Evolutionary conservation across 2,888 invertebrate genomes (phyloP).

Genomic region (Chymomyza caudatula): DNA sequence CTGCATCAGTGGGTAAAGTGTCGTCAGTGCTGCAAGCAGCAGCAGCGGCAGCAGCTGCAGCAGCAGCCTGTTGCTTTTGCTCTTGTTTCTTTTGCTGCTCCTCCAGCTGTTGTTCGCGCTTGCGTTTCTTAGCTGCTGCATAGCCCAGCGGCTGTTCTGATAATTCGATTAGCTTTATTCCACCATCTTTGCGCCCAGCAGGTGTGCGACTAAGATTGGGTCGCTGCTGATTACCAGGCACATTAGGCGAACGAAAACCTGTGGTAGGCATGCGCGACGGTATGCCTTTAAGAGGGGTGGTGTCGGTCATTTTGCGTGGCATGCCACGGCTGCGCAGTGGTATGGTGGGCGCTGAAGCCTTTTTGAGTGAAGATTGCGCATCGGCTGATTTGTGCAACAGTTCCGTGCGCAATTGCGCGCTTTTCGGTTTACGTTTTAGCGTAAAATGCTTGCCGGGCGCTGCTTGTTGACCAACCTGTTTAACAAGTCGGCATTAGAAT

Average conservation of each 20-base stretch:
- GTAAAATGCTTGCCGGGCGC: slow-evolving; percentile 94
- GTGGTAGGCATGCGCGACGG: slow-evolving; percentile 88
- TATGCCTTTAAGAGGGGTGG: slow-evolving; percentile 94
- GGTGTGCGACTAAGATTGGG: slow-evolving; percentile 82
- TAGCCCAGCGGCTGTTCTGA: slow-evolving; percentile 93
- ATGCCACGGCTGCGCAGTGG: slow-evolving; percentile 91
- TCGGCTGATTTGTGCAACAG: slow-evolving; percentile 94
- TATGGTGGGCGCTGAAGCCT: slow-evolving; percentile 91
- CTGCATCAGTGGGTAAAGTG: slow-evolving; percentile 52
- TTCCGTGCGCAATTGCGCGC: slow-evolving; percentile 92
- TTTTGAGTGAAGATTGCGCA: slow-evolving; percentile 92
- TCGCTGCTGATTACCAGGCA: slow-evolving; percentile 73
- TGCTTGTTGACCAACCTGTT: slow-evolving; percentile 87
- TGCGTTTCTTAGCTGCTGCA: slow-evolving; percentile 91
- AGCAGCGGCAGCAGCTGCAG: slow-evolving; percentile 75
- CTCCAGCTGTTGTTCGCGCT: slow-evolving; percentile 87
- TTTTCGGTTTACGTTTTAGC: slow-evolving; percentile 95
- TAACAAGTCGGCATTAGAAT: neutral
- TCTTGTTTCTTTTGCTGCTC: slow-evolving; percentile 83
- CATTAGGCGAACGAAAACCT: slow-evolving; percentile 81
- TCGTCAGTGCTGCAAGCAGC: slow-evolving; percentile 57
- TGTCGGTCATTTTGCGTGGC: slow-evolving; percentile 98
- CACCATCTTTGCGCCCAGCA: slow-evolving; percentile 89
- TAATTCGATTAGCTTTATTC: slow-evolving; percentile 95
- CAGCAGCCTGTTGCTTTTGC: slow-evolving; percentile 76